Conservation (phyloP, 2,888 invertebrate genomes). For the Graphium colonna region DNA sequence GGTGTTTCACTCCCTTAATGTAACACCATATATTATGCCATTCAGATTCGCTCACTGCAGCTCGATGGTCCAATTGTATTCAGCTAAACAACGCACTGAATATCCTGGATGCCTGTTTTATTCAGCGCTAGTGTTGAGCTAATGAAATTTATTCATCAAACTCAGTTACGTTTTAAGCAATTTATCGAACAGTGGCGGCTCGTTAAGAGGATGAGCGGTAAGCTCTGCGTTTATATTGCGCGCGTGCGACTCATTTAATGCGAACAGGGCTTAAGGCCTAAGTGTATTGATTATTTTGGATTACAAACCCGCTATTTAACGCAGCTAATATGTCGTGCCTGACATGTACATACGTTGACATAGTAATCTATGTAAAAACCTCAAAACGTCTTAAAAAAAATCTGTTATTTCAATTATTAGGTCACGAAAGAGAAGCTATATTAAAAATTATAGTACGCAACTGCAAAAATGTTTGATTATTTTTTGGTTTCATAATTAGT, state of each 20-base stretch:
- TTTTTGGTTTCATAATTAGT: no score
- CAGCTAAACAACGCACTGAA: not conserved
- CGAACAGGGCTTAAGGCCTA: conserved; percentile 30
- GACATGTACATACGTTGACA: not conserved
- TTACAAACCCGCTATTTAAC: conserved; percentile 13
- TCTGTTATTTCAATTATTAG: no score
- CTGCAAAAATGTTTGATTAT: no score
- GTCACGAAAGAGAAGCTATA: no score
- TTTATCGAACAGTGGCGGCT: conserved; percentile 62
- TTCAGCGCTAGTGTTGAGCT: conserved; percentile 39
- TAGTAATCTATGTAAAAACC: not conserved
- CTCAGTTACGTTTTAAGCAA: conserved; percentile 57
- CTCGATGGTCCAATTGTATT: not conserved
- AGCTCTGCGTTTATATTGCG: conserved; percentile 59
- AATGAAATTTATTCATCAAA: conserved; percentile 66
- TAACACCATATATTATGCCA: no score
- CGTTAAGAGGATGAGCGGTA: conserved; percentile 63
- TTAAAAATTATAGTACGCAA: no score
- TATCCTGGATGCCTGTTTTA: conserved; percentile 1
- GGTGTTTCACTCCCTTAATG: no score
- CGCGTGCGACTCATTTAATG: conserved; percentile 48
- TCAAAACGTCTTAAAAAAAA: no score
- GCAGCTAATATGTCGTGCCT: not conserved
- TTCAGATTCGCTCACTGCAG: no score
- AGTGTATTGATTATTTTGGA: conserved; percentile 23